Base-by-base conservation (phyloP, 2,113 vertebrate species). In the Periophthalmus modestus region DNA sequence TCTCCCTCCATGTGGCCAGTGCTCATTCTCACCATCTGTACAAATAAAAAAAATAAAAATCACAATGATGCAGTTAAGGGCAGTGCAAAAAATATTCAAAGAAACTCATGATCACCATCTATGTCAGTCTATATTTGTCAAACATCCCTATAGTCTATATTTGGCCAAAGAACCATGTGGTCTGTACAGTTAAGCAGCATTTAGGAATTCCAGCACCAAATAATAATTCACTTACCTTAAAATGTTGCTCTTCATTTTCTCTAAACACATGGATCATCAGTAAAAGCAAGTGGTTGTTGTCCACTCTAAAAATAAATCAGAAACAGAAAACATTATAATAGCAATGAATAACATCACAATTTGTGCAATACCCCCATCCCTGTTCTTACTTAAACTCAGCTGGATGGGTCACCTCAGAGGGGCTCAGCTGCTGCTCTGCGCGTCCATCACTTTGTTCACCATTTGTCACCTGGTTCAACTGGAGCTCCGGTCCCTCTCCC, bases 221-320 rank as follows among this genome's bases (percentile, higher is more conserved):
- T 12, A 28, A 24, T 1, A 34, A 16, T 61, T 16, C 18, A 61
- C 39, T 89, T 72, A 98, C 98, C 95, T 95, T 97, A 82, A 95
- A 96, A n/a, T 98, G 91, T 87, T 98, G 97, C 59, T 99, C 98
- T 82, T 99, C 98, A 0, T 98, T 99, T 89, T 99, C 98, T 87
- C 96, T 93, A 71, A 99, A 99, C 1, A 99, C 98, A 0, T 99
- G 97, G 85, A 99, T 97, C 98, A 99, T 99, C 78, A 99, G 93
- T 28, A 99, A 94, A 47, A 99, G 93, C n/a, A 98, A 81, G 74
- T 98, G 97, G 87, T 99, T 99, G 89, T 99, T 99, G 90, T 99
- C 98, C 16, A 99, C 98, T 80, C 97, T 99, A 93, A 28, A 76
- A 77, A 1, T 66, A 4, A n/a, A 81, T 79, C 12, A 70, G 43